phyloP scores from a whole-genome alignment of 2,113 vertebrate genomes.

The Labeo rohita region DNA sequence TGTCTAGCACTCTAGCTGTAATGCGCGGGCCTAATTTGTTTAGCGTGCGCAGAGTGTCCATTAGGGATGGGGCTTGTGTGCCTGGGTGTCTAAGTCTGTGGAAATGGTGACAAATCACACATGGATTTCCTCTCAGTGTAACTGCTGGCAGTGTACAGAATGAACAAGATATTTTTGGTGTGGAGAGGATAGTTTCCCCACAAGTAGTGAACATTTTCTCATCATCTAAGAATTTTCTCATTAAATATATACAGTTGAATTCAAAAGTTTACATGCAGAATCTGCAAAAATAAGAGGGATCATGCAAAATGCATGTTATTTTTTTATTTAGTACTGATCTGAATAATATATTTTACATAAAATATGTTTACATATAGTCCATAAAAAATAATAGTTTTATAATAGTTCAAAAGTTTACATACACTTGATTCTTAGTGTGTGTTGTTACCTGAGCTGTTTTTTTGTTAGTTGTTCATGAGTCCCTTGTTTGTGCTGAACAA shows the following conservation, averaged over 20 bases:
- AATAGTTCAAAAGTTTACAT: no score
- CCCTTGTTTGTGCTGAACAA: no score
- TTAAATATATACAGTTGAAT: background rate
- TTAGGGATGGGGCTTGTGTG: slow-evolving; percentile 66
- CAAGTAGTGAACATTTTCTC: background rate
- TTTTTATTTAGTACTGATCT: no score
- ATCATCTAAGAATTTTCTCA: background rate
- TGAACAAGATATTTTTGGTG: slow-evolving; percentile 9
- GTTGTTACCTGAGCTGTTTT: no score
- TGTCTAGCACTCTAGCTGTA: slow-evolving; percentile 65
- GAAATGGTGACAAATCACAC: slow-evolving; percentile 77
- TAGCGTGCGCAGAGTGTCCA: slow-evolving; percentile 78
- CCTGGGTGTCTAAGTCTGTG: slow-evolving; percentile 57
- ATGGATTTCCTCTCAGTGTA: slow-evolving; percentile 40
- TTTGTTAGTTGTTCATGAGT: no score
- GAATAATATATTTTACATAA: no score
- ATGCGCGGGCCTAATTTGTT: slow-evolving; percentile 79
- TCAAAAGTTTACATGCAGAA: no score
- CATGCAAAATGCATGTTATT: no score
- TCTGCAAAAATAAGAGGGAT: no score
- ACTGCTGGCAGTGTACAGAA: slow-evolving; percentile 17
- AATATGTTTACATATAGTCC: no score
- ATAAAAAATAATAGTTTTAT: no score
- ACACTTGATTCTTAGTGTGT: no score
- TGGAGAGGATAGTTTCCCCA: background rate